These are phyloP conservation scores for Platypus cylindrus DNA, from an alignment of 2,888 invertebrate species.

Conservation along the genomic window DNA sequence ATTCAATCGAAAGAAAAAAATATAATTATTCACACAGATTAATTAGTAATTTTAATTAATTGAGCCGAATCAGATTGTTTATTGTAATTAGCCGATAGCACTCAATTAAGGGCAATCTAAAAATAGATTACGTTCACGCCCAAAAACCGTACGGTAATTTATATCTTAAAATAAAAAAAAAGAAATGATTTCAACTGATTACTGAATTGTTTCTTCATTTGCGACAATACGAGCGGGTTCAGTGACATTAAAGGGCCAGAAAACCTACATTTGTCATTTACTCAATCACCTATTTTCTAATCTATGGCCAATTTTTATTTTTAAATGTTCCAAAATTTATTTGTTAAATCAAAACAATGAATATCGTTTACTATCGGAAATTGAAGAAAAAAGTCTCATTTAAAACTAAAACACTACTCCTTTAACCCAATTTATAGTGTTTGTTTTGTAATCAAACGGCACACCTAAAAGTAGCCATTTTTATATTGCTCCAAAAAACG, in stretches of 20 bases:
- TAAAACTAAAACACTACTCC: conserved; percentile 8
- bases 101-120: too few species aligned
- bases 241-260: conserved; percentile 20
- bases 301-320: neutral
- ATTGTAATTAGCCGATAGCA: too few species aligned
- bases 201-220: too few species aligned
- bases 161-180: conserved; percentile 5
- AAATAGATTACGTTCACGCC: too few species aligned
- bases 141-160: too few species aligned
- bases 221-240: conserved; percentile 20
- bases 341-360: neutral
- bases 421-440: too few species aligned
- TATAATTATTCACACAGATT: conserved; percentile 8
- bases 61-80: too few species aligned
- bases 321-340: neutral
- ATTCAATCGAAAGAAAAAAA: conserved; percentile 6
- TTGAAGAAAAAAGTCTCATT: conserved; percentile 3
- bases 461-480: conserved; percentile 24
- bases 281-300: neutral
- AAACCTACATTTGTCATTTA: conserved; percentile 15
- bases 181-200: conserved; percentile 1
- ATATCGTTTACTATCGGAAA: neutral
- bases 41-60: conserved; percentile 8
- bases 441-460: conserved; percentile 17
- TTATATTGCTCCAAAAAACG: conserved; percentile 10